Base-by-base conservation (phyloP, 2,797 vertebrate genomes). In the Cryptoprocta ferox region DNA sequence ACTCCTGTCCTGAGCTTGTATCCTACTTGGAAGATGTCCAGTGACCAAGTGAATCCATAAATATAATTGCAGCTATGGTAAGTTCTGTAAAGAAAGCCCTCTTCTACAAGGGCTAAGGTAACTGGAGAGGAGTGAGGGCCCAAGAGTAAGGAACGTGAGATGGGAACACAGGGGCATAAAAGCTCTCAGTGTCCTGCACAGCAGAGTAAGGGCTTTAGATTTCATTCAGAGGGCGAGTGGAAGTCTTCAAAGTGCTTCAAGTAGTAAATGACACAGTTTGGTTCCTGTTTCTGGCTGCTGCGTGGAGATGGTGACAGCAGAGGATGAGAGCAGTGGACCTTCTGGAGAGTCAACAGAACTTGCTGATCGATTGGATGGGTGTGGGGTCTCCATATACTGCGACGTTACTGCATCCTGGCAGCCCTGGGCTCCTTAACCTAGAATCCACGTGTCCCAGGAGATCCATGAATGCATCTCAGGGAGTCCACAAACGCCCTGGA, bases 1-100 rank as follows among this genome's bases (percentile, higher is more conserved):
- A 56, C 42, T 75, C 26, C 45, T 85, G 14, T 89, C 48, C n/a
- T 96, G 28, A 81, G 92, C 9, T 84, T 93, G 35, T 11, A 39
- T 18, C 42, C 35, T 97, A 26, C 63, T 53, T 76, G 48, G 28
- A 16, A 85, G 82, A 84, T 24, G 45, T 73, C 39, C 26, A 84
- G 35, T 76, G 79, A 96, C 91, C n/a, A 78, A 92, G 12, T 35
- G 56, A 95, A 59, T 63, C 53, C 18, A 30, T 89, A 81, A 83
- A 85, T 83, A 35, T 84, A 79, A 95, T 81, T 92, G 6, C 39
- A 91, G 78, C 76, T 86, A 24, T 59, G 45, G 82, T 66, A 75
- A 68, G 39, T 79, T 12, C 42, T 87, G 19, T 88, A 70, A 95
- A 90, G 65, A 86, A 90, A 94, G 78, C 4, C 71, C 80, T 65